Evolutionary conservation across 2,113 vertebrate species (phyloP), one percentile per base, ranked within the genome.

Genomic region (Percina caprodes): DNA sequence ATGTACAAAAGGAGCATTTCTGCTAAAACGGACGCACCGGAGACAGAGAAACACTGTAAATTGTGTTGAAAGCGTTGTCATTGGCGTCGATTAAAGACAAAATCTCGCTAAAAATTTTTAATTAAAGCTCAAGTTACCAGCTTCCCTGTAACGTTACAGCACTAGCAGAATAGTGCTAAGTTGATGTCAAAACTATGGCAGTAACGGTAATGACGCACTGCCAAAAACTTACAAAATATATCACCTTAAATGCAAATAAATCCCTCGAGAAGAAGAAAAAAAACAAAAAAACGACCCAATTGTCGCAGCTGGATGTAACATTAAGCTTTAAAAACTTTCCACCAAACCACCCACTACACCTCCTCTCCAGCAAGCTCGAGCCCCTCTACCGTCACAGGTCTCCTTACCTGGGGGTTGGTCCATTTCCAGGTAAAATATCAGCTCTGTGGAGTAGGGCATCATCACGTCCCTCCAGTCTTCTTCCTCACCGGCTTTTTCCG

Each of bases 401-500:
- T n/a, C 14, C 66, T 88, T 96, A 99, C 97, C 97, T 97, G 98
- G 98, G 81, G 97, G 97, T 6, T 94, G 95, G 94, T 99, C 98
- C 98, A 99, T 99, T 84, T 99, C 98, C 93, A 99, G 97, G 86
- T 99, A 99, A 93, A 99, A 99, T 77, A 99, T 99, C 66, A 99
- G 95, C 94, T 99, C 98, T 48, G 98, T 98, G 93, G 97, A 99
- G 92, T 99, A 98, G 52, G 97, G 97, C 97, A 99, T 98, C 96
- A 97, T 96, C 94, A 97, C 95, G 91, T 97, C 97, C 95, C 96
- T 95, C 97, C 97, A 98, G 94, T 97, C 98, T 83, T 95, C 94
- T 76, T 97, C 97, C 91, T 97, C 96, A 0, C 49, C 84, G 71
- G 79, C 42, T 94, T 96, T 96, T 70, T 97, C 97, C 94, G 96